These are phyloP conservation scores for Hippopotamyrus pictus DNA, from an alignment of 2,797 vertebrate genomes.

Conservation along the genomic window DNA sequence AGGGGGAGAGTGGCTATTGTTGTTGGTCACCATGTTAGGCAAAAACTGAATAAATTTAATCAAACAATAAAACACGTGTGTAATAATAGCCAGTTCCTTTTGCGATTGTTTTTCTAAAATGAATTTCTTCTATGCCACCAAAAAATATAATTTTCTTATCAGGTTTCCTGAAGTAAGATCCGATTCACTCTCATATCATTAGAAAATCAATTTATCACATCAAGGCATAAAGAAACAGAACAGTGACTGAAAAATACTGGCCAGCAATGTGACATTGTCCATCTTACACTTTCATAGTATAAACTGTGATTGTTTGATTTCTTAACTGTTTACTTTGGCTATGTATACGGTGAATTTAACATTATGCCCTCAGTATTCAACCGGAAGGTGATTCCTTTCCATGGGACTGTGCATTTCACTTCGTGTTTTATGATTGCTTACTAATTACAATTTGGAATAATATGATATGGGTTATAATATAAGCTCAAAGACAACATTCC, in stretches of 20 bases:
- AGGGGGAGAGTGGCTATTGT: not conserved
- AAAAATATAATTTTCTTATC: not conserved
- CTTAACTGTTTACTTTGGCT: not conserved
- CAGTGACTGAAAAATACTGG: not conserved
- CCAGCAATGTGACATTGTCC: not conserved
- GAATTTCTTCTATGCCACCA: not conserved
- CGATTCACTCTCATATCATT: not conserved
- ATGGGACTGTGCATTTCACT: not conserved
- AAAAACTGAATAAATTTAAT: not conserved
- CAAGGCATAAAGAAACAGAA: not conserved
- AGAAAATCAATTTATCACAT: not conserved
- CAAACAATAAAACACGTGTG: not conserved
- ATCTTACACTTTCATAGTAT: not conserved
- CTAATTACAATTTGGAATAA: not conserved
- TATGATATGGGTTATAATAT: not conserved
- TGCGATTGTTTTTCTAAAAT: not conserved
- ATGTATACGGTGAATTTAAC: not conserved
- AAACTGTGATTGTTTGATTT: not conserved
- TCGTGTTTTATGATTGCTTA: not conserved
- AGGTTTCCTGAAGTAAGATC: not conserved
- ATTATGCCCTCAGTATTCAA: not conserved
- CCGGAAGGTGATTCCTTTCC: not conserved
- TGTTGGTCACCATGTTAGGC: not conserved
- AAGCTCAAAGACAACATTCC: not conserved
- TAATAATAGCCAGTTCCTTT: not conserved